Percentiles rank a stretch among this genome's conserved stretches.
Conservation (phyloP, 2,888 invertebrate genomes). For the Drosophila setosimentum region DNA sequence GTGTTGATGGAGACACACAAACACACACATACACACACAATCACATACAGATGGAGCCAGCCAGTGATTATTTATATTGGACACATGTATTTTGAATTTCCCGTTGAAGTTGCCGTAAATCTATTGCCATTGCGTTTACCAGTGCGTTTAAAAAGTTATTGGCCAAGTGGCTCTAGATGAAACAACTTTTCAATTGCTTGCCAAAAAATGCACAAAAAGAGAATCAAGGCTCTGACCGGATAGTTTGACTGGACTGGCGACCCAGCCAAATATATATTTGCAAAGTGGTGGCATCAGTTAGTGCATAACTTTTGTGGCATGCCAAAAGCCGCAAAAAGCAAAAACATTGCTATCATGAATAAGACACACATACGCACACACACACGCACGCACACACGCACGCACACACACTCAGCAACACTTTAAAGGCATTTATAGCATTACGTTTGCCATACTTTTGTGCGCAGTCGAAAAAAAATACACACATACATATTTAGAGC, state of each 20-base stretch:
- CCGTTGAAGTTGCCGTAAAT: constrained; percentile 58
- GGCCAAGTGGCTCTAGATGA: constrained; percentile 62
- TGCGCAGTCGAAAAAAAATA: constrained; percentile 43
- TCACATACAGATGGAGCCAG: constrained; percentile 19
- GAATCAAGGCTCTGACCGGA: constrained; percentile 2
- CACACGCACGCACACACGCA: constrained; percentile 12
- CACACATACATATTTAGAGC: constrained; percentile 6
- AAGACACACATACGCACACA: constrained; percentile 43
- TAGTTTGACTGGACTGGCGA: constrained; percentile 3
- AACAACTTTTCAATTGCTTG: constrained; percentile 76
- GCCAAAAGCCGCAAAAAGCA: constrained; percentile 79
- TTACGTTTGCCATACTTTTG: constrained; percentile 69
- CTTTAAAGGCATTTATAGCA: constrained; percentile 71
- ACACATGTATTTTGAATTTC: constrained; percentile 74
- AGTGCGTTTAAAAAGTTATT: constrained; percentile 78
- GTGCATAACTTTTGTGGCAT: constrained; percentile 79
- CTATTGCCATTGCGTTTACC: constrained; percentile 61
- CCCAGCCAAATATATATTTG: constrained; percentile 67
- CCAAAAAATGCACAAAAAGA: constrained; percentile 54
- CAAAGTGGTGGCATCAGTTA: constrained; percentile 71
- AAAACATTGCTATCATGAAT: constrained; percentile 72
- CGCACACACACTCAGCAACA: constrained; percentile 30
- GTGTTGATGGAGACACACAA: constrained; percentile 69
- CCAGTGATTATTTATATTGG: constrained; percentile 76
- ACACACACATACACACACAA: constrained; percentile 14